A percentile compares a stretch with the other conserved stretches of the same genome.
These are phyloP conservation scores for Punctoribates punctum DNA, from an alignment of 2,888 invertebrate genomes.

Conservation along the genomic window DNA sequence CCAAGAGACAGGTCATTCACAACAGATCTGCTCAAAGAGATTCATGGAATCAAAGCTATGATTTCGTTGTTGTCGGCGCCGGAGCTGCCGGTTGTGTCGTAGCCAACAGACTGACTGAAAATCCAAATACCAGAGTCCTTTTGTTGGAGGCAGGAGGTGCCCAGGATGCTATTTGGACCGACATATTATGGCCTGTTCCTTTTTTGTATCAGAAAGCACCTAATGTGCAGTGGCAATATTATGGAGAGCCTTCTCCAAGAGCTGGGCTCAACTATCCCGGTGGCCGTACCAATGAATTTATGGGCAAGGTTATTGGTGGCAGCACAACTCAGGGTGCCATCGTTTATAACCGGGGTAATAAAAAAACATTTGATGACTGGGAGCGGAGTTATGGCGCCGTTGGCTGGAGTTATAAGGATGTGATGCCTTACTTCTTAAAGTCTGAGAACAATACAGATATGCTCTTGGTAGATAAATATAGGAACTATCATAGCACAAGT, in stretches of 20 bases:
- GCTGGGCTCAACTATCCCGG: not conserved
- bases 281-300: slow-evolving; percentile 62
- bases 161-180: not conserved
- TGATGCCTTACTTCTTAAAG: slow-evolving; percentile 20
- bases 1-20: no score
- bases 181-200: not conserved
- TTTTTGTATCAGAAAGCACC: not conserved
- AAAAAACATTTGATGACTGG: slow-evolving; percentile 15
- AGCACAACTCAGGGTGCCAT: not conserved
- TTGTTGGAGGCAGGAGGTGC: not conserved
- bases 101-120: not conserved
- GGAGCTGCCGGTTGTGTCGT: not conserved
- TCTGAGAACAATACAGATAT: slow-evolving; percentile 33
- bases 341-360: slow-evolving; percentile 19
- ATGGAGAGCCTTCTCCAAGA: not conserved
- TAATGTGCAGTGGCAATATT: not conserved
- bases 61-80: not conserved
- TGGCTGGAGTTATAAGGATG: slow-evolving; percentile 31
- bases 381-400: not conserved
- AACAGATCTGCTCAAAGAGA: not conserved
- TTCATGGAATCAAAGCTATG: not conserved
- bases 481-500: slow-evolving; percentile 29
- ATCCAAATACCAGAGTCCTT: not conserved
- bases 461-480: not conserved
- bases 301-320: slow-evolving; percentile 63